Evolutionary conservation across 23 tunicate species (phyloP).

Genomic region (Aplidium turbinatum): DNA sequence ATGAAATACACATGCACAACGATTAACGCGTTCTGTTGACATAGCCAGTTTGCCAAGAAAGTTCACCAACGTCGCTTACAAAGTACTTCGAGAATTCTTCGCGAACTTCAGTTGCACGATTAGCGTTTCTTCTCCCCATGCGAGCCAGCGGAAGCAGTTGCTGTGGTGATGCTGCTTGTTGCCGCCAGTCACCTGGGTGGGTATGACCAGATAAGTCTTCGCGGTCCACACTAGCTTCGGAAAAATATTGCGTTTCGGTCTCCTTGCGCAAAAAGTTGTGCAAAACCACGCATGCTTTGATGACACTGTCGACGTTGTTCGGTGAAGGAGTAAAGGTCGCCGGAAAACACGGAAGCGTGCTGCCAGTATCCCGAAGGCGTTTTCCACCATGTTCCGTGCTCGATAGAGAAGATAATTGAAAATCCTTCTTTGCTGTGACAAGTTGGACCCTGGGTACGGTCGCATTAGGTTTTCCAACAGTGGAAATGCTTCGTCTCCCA

Average conservation of each 20-base stretch:
- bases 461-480: constrained; percentile 26
- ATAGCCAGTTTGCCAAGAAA: not conserved
- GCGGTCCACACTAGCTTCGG: not conserved
- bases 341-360: constrained; percentile 2
- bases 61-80: not conserved
- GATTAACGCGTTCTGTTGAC: no score
- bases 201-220: not conserved
- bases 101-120: not conserved
- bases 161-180: not conserved
- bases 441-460: constrained; percentile 32
- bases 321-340: no score
- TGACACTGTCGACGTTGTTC: not conserved
- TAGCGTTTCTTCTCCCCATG: not conserved
- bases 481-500: constrained; percentile 75
- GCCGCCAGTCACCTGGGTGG: not conserved
- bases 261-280: not conserved
- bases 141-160: not conserved
- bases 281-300: not conserved
- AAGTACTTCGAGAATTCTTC: not conserved
- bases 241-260: not conserved
- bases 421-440: constrained; percentile 1
- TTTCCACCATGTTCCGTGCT: constrained; percentile 39
- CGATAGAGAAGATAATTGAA: constrained; percentile 43
- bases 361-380: constrained; percentile 43
- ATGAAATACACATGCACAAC: no score